A percentile compares a stretch with the other conserved stretches of the same genome.
These are phyloP conservation scores for Leucoraja erinaceus DNA, from an alignment of 2,113 vertebrate genomes.

Conservation along the genomic window DNA sequence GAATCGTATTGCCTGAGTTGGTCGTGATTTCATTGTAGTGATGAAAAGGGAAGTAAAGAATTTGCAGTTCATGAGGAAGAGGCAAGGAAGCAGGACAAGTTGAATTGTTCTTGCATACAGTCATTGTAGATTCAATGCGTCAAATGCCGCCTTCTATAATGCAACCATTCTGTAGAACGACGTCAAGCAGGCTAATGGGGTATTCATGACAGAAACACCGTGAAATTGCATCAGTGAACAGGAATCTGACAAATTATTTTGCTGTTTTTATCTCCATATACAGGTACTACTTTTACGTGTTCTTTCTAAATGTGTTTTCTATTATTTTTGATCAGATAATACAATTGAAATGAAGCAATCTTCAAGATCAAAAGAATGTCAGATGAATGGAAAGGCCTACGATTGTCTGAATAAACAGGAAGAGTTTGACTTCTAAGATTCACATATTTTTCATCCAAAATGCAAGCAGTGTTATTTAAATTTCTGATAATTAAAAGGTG, in stretches of 20 bases:
- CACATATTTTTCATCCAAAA: neutral
- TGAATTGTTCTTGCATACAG: too few relatives aligned
- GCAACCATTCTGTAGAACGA: too few relatives aligned
- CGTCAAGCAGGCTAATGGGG: too few relatives aligned
- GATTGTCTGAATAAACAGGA: slow-evolving; percentile 38
- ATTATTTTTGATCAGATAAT: slow-evolving; percentile 40
- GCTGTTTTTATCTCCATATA: neutral
- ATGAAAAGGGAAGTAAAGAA: too few relatives aligned
- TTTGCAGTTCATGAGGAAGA: too few relatives aligned
- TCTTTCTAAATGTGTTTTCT: neutral
- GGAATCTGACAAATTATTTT: neutral
- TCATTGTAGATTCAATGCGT: too few relatives aligned
- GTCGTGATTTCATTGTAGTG: too few relatives aligned
- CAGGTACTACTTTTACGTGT: neutral
- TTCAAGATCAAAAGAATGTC: slow-evolving; percentile 38
- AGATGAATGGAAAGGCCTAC: neutral
- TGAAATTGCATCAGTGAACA: neutral
- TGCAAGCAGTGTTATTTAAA: neutral
- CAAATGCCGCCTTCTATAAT: too few relatives aligned
- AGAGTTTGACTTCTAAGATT: slow-evolving; percentile 33
- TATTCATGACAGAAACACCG: too few relatives aligned
- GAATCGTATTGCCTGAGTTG: too few relatives aligned
- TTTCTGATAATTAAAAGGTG: neutral
- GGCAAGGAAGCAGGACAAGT: too few relatives aligned
- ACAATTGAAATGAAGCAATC: slow-evolving; percentile 34